Conservation (phyloP, 2,797 vertebrate genomes). For the Sebastes oblongus region DNA sequence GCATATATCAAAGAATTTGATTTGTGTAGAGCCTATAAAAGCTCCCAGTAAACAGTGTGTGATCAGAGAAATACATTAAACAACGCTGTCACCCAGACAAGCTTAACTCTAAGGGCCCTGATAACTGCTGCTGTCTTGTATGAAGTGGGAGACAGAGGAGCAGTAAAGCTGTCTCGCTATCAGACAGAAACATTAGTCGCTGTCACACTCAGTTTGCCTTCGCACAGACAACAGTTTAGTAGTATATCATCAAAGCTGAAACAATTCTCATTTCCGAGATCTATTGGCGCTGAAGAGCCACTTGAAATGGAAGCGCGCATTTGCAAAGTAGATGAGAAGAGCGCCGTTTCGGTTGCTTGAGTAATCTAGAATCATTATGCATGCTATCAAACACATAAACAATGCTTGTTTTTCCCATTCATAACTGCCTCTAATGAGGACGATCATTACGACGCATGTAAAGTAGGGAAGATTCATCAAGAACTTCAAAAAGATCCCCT, state of each 20-base stretch:
- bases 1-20: conserved; percentile 35
- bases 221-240: conserved; percentile 61
- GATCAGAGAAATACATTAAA: conserved; percentile 66
- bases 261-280: conserved; percentile 57
- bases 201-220: conserved; percentile 68
- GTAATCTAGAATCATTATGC: conserved; percentile 62
- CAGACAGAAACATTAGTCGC: conserved; percentile 73
- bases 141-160: conserved; percentile 62
- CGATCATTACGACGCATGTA: conserved; percentile 46
- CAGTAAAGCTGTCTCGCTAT: conserved; percentile 63
- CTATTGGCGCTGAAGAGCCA: conserved; percentile 48
- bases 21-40: conserved; percentile 39
- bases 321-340: conserved; percentile 67
- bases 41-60: conserved; percentile 47
- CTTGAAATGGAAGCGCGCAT: conserved; percentile 54
- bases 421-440: conserved; percentile 55
- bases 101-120: conserved; percentile 49
- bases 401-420: conserved; percentile 35
- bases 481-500: conserved; percentile 50
- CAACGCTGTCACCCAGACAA: conserved; percentile 47
- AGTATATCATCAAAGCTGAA: conserved; percentile 70
- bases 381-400: conserved; percentile 61
- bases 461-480: conserved; percentile 45
- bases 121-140: conserved; percentile 59
- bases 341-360: conserved; percentile 42